These are phyloP conservation scores for Oreochromis niloticus DNA, from an alignment of 2,113 vertebrate genomes.

Conservation along the genomic window DNA sequence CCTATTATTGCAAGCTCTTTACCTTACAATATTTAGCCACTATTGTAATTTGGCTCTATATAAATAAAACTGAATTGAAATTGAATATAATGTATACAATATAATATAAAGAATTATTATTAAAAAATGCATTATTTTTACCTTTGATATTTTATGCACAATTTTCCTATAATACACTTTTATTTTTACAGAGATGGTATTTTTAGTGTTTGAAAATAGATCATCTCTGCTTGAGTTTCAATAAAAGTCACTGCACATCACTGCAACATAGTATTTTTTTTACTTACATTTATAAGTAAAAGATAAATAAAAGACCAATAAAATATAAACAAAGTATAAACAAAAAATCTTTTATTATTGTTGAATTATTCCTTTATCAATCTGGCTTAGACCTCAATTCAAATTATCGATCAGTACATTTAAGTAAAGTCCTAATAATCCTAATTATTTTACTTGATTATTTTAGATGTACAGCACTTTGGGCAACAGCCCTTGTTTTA, in stretches of 20 bases:
- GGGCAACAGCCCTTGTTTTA: background rate
- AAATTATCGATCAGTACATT: background rate
- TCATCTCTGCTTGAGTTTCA: background rate
- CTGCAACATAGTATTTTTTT: background rate
- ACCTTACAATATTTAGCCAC: background rate
- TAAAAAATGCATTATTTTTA: background rate
- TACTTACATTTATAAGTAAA: background rate
- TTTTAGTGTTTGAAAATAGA: background rate
- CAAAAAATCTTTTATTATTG: background rate
- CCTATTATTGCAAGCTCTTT: background rate
- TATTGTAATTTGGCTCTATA: background rate
- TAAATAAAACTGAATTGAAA: background rate
- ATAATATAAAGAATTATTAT: background rate
- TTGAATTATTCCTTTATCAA: background rate
- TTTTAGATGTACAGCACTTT: background rate
- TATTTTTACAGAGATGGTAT: fast-evolving
- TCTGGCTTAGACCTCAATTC: background rate
- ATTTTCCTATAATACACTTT: background rate
- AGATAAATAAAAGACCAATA: background rate
- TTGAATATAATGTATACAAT: background rate
- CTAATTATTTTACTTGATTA: background rate
- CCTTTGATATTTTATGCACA: background rate
- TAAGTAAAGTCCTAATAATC: background rate
- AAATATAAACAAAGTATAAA: background rate
- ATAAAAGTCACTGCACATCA: background rate